Percentiles rank a stretch among this genome's conserved stretches.
Conservation (phyloP, 2,888 invertebrate genomes). For the Acleris holmiana region DNA sequence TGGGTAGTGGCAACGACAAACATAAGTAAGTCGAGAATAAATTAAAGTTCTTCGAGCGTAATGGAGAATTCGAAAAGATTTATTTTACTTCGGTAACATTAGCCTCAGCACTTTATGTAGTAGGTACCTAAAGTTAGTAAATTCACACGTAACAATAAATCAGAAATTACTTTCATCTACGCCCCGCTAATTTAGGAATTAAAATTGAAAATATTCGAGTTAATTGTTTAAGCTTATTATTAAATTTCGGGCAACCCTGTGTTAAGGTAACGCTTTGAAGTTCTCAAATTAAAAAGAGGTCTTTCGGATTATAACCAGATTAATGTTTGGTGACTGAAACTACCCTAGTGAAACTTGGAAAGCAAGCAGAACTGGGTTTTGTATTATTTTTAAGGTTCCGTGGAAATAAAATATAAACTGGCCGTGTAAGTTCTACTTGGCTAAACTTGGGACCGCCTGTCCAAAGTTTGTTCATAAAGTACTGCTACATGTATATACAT, state of each 20-base stretch:
- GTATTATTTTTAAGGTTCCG: conserved; percentile 70
- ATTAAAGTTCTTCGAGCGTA: neutral
- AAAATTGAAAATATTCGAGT: conserved; percentile 41
- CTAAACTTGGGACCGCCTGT: conserved; percentile 8
- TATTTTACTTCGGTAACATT: neutral
- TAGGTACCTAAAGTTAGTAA: neutral
- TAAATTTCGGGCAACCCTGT: conserved; percentile 52
- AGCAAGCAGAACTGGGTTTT: conserved; percentile 71
- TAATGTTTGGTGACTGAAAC: conserved; percentile 78
- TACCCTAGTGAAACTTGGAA: conserved; percentile 67
- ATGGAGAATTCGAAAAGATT: neutral
- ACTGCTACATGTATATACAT: neutral
- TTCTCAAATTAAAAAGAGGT: conserved; percentile 57
- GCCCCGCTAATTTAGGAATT: neutral
- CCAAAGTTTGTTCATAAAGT: conserved; percentile 16
- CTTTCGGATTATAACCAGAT: conserved; percentile 73
- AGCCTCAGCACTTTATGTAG: neutral
- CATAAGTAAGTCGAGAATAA: no score
- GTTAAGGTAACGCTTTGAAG: conserved; percentile 58
- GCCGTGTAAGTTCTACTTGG: conserved; percentile 22
- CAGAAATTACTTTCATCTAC: neutral
- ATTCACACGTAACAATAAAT: neutral
- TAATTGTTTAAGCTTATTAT: conserved; percentile 47
- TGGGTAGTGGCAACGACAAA: no score
- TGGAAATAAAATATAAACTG: conserved; percentile 22